Evolutionary conservation across 1,140 invertebrate genomes (phyloP), one percentile per base, ranked within the genome.

Genomic region (Steinernema feltiae): DNA sequence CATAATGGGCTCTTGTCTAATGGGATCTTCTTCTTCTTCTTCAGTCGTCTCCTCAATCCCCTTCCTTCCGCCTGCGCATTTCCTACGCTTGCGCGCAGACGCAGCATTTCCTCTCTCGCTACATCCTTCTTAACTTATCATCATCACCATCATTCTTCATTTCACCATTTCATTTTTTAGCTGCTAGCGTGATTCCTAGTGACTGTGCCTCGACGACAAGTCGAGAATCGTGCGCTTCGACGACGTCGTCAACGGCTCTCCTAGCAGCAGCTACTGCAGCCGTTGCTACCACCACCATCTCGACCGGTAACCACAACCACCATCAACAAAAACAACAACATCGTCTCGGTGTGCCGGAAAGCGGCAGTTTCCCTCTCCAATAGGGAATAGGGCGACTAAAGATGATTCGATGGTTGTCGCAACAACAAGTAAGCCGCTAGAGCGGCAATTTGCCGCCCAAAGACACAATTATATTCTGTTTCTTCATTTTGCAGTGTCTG

Each of bases 21-120:
- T 63, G 53, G 53, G 53, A 63, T 63, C 53, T 63, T 63, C 24
- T 63, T 63, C 53, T 63, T 63, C 24, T 63, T 63, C 53, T 63
- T 27, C 53, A 63, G 24, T 63, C 53, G 7, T 27, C 53, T 27
- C 24, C 24, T 41, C 18, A 41, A 18, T 18, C 35, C 35, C 35
- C 7, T n/a, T n/a, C n/a, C n/a, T n/a, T n/a, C n/a, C n/a, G n/a
- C n/a, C n/a, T n/a, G n/a, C n/a, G n/a, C n/a, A n/a, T n/a, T n/a
- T n/a, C n/a, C n/a, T n/a, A n/a, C n/a, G n/a, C n/a, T n/a, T n/a
- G n/a, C n/a, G n/a, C n/a, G n/a, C n/a, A n/a, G n/a, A n/a, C n/a
- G n/a, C n/a, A n/a, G n/a, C n/a, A n/a, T n/a, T n/a, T n/a, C n/a
- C n/a, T n/a, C n/a, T n/a, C n/a, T n/a, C n/a, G n/a, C n/a, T n/a